Evolutionary conservation across 2,797 vertebrate genomes (phyloP), one percentile per base, ranked within the genome.

Genomic region (Anguilla megastoma): DNA sequence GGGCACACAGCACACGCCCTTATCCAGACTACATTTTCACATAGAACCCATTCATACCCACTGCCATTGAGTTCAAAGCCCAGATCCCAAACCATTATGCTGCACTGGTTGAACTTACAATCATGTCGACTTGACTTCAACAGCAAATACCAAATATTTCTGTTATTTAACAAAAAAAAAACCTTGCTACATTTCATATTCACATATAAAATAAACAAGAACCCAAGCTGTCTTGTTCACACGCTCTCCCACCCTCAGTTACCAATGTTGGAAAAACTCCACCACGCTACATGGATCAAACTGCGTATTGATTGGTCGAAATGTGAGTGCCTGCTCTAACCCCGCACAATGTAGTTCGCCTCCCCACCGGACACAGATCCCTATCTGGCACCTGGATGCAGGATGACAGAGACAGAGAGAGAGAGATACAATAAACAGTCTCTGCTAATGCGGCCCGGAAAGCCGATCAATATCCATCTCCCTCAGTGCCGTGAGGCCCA

Each of bases 381-480:
- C 60, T 33, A 82, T 82, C 27, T 14, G 45, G 27, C 79, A 48
- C 79, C 79, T 2, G 79, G 41, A 86, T 60, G 30, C 56, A 33
- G 33, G 60, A 80, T 85, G 82, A 45, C 41, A 45, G 41, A 45
- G 41, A 45, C 3, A 45, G 41, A 45, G 41, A 71, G 14, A 69
- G 63, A 69, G 63, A 58, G 8, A 69, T 30, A 84, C 86, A 84
- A 48, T 60, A 52, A 76, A 76, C 52, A 63, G 74, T 60, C 80
- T 69, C 30, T 8, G 58, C 74, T 56, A 21, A 33, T 71, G 66
- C 71, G 10, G 18, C 88, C 45, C 58, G 56, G 66, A 79, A 50
- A 45, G 66, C 30, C 21, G n/a, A 89, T 91, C 60, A 85, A 87
- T 88, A 87, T 33, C 74, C 21, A 87, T 87, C 14, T 27, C 16